These are phyloP conservation scores for Alaudala cheleensis DNA, from an alignment of 2,113 vertebrate genomes.

Conservation along the genomic window DNA sequence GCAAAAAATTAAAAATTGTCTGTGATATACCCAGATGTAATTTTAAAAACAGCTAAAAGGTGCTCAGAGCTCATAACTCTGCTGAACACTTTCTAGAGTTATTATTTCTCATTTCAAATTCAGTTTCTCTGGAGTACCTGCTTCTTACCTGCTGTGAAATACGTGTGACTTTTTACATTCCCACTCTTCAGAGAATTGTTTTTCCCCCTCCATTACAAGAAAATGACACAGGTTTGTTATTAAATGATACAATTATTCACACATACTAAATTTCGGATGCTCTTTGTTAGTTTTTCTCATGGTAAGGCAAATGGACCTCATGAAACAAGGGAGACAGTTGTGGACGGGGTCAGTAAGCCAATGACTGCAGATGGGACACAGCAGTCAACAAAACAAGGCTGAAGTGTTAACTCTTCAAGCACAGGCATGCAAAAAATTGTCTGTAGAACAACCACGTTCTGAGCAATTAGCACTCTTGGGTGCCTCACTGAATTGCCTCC, in stretches of 20 bases:
- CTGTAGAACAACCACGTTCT: background rate
- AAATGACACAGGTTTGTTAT: background rate
- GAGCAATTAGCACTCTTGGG: fast-evolving
- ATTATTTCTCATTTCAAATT: background rate
- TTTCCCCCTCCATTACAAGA: background rate
- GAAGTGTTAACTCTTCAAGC: background rate
- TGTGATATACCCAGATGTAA: background rate
- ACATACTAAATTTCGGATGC: background rate
- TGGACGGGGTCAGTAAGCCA: background rate
- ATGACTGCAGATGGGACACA: background rate
- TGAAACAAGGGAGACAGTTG: background rate
- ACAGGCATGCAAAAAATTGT: background rate
- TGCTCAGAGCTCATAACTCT: background rate
- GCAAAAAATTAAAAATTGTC: background rate
- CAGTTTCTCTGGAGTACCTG: background rate
- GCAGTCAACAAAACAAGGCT: background rate
- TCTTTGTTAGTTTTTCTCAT: background rate
- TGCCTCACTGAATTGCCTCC: background rate
- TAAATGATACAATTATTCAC: background rate
- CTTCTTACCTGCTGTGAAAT: background rate
- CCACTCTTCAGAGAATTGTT: too few relatives aligned
- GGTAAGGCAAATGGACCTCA: background rate
- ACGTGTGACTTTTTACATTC: background rate
- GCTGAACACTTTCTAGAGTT: background rate
- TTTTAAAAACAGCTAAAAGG: background rate